Evolutionary conservation across 2,797 vertebrate genomes (phyloP), one percentile per base, ranked within the genome.

Genomic region (Discoglossus pictus): DNA sequence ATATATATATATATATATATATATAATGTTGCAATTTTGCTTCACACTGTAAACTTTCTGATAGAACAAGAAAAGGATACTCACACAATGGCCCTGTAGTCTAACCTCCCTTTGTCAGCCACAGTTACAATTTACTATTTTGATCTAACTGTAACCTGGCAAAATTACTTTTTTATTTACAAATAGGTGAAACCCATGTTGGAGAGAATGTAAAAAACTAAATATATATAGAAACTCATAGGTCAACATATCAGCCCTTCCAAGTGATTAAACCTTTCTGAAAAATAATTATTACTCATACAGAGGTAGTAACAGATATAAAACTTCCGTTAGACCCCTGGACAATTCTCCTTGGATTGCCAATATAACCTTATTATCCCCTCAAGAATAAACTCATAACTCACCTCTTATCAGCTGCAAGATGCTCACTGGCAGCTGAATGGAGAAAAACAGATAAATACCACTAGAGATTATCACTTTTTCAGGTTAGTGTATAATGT

Each of bases 361-460:
- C 68, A 71, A 71, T 71, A 71, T 71, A 71, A 71, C 68, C 61
- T 64, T 64, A 71, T 64, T 71, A 71, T 71, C 61, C 68, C 68
- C 68, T 58, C 27, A 71, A 64, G 68, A 71, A 71, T 64, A 64
- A 71, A 63, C 68, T 64, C 61, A 71, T 71, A 71, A 71, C 68
- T 71, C 68, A 71, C 68, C 66, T 56, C 68, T 71, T 71, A 71
- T 71, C 68, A 71, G 68, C 31, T 16, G 43, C 53, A 51, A 56
- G 52, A 64, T 59, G 61, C 53, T 71, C 68, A 42, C 61, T 71
- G 61, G 68, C 53, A 64, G 68, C 68, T 64, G 68, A 59, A 71
- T 64, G 27, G 53, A 58, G 43, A 20, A 56, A 68, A 58, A 71
- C 52, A 71, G 64, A 71, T 63, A 71, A 52, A 44, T 71, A 25